Base-by-base conservation (phyloP, 2,113 vertebrate species). In the Silurus asotus region DNA sequence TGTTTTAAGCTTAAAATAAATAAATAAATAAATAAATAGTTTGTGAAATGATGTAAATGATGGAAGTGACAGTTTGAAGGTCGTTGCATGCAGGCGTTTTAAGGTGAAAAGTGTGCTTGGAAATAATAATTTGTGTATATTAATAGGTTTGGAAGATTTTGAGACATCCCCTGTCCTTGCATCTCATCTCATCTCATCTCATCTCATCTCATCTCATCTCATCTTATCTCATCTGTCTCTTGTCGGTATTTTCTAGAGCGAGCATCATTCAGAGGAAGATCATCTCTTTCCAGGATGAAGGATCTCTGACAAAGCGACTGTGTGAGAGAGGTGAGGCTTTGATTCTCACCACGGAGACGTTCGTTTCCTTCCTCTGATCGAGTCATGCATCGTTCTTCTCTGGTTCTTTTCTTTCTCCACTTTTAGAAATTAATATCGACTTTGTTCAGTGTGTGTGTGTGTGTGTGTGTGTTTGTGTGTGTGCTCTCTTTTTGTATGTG, bases 211-310 rank as follows among this genome's bases (percentile, higher is more conserved):
- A 37, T 62, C 23, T 77, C n/a, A 1, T 0, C 23, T 5, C 4
- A 10, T 49, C 72, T 62, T 45, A 20, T n/a, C n/a, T 37, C 37
- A 37, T 37, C 37, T 37, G 37, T 37, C 37, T 37, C 37, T 2
- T 37, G 37, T 37, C 37, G 37, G 37, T 37, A 37, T 48, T 76
- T 84, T 75, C 58, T 84, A 99, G 98, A 91, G 97, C 98, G 84
- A 99, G 98, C 90, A 99, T 99, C 76, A 97, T 99, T 89, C 98
- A 99, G 94, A 99, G 98, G 88, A 96, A 96, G 87, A 98, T 98
- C 20, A 99, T 99, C 92, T 97, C 97, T 94, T 99, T 99, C 93
- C 98, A 99, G 92, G 97, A 99, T 90, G 98, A 99, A 89, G 98
- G 98, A 59, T 96, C 95, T 64, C 96, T 99, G 88, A 99, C 97